Percentiles rank a stretch among this genome's conserved stretches.
phyloP scores from a whole-genome alignment of 2,888 invertebrate genomes.

The Embidobia sp. region DNA sequence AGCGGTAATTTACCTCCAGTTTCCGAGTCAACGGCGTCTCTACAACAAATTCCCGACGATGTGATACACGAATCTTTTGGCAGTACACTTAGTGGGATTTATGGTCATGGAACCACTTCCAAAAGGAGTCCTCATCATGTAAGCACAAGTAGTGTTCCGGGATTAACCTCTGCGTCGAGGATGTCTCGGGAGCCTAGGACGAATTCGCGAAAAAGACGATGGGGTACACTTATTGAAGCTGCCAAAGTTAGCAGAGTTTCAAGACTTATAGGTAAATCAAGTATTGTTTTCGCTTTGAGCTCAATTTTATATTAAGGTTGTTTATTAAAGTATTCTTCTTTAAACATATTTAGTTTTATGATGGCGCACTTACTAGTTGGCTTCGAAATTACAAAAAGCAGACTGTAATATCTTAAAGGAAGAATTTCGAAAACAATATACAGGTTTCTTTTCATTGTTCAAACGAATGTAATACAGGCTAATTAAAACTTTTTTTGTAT shows the following conservation, averaged over 20 bases:
- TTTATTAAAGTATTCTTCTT: too few relatives aligned
- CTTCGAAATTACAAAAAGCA: too few relatives aligned
- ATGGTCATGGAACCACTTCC: conserved; percentile 82
- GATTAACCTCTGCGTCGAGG: conserved; percentile 71
- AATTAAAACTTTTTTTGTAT: too few relatives aligned
- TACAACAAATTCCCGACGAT: conserved; percentile 85
- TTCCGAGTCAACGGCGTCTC: conserved; percentile 89
- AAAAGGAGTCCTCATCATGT: conserved; percentile 82
- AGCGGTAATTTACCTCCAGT: conserved; percentile 86
- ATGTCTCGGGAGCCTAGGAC: conserved; percentile 70
- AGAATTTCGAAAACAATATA: too few relatives aligned
- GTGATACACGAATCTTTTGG: conserved; percentile 84
- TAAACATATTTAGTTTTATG: too few relatives aligned
- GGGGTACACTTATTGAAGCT: conserved; percentile 93
- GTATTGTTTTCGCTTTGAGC: too few relatives aligned
- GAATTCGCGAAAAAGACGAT: conserved; percentile 87
- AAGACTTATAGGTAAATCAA: conserved; percentile 86
- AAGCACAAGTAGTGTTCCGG: conserved; percentile 79
- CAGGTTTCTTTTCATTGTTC: too few relatives aligned
- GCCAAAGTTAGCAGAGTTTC: conserved; percentile 91
- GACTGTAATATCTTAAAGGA: too few relatives aligned
- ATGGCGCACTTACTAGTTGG: too few relatives aligned
- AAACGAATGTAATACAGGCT: too few relatives aligned
- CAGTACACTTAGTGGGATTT: conserved; percentile 88
- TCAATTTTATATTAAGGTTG: too few relatives aligned